phyloP scores from a whole-genome alignment of 1,140 invertebrate genomes.

The Drosophila ogumai region DNA sequence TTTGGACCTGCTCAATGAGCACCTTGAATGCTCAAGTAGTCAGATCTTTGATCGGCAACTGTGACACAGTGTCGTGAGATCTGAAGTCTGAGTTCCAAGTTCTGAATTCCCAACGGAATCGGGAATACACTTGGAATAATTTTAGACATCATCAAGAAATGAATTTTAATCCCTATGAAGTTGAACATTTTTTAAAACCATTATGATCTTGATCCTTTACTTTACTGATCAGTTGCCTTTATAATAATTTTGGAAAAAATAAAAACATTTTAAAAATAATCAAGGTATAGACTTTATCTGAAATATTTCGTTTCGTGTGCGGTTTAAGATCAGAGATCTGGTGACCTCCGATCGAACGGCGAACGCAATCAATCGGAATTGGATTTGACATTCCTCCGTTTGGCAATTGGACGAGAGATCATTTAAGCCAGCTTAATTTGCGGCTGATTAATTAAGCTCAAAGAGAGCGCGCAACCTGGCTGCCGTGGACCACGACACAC shows the following conservation, averaged over 20 bases:
- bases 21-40: slow-evolving; percentile 19
- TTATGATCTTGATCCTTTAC: too few relatives aligned
- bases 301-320: background rate
- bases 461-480: slow-evolving; percentile 43
- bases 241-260: background rate
- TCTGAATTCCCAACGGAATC: slow-evolving; percentile 15
- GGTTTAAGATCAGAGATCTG: slow-evolving; percentile 12
- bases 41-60: slow-evolving; percentile 7
- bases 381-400: slow-evolving; percentile 70
- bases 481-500: slow-evolving; percentile 19
- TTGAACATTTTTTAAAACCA: background rate
- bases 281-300: background rate
- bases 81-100: background rate
- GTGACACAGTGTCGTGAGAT: slow-evolving; percentile 27
- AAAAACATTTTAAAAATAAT: background rate
- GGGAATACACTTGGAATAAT: background rate
- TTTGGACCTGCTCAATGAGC: background rate
- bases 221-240: background rate
- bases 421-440: slow-evolving; percentile 69
- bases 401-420: slow-evolving; percentile 62
- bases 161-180: background rate
- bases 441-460: slow-evolving; percentile 66
- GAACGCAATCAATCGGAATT: slow-evolving; percentile 60
- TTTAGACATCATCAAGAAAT: background rate
- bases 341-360: slow-evolving; percentile 38